Conservation (phyloP, 2,113 vertebrate genomes). For the Gavia stellata region DNA sequence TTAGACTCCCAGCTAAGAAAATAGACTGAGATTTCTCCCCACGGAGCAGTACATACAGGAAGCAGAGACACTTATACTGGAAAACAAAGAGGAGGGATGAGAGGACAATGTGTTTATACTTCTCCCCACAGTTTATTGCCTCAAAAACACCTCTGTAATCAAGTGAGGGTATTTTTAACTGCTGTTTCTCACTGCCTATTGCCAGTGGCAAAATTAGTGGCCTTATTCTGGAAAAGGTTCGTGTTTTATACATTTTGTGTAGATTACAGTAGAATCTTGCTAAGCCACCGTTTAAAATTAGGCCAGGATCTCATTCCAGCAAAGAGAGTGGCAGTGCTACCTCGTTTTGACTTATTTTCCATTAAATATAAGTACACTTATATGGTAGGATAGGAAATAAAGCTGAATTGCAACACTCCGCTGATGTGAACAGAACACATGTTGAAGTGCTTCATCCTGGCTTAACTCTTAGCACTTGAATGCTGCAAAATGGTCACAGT, state of each 20-base stretch:
- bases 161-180: background rate
- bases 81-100: conserved; percentile 7
- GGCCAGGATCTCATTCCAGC: conserved; percentile 6
- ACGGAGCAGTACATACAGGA: background rate
- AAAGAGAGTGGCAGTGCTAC: conserved; percentile 36
- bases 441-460: background rate
- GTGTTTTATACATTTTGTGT: conserved; percentile 16
- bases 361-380: background rate
- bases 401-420: background rate
- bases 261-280: background rate
- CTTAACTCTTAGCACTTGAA: background rate
- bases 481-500: background rate
- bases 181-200: conserved; percentile 50
- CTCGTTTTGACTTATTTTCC: conserved; percentile 27
- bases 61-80: background rate
- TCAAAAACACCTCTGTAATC: conserved; percentile 26
- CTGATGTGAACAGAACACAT: background rate
- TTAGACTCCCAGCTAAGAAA: conserved; percentile 88
- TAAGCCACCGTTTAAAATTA: background rate
- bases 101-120: background rate
- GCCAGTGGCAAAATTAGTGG: conserved; percentile 55
- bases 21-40: conserved; percentile 77
- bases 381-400: background rate
- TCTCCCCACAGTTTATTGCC: conserved; percentile 28
- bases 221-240: conserved; percentile 47